Evolutionary conservation across 37 sponge, comb jelly and placozoan species (phyloP).

Genomic region (Axinella damicornis): DNA sequence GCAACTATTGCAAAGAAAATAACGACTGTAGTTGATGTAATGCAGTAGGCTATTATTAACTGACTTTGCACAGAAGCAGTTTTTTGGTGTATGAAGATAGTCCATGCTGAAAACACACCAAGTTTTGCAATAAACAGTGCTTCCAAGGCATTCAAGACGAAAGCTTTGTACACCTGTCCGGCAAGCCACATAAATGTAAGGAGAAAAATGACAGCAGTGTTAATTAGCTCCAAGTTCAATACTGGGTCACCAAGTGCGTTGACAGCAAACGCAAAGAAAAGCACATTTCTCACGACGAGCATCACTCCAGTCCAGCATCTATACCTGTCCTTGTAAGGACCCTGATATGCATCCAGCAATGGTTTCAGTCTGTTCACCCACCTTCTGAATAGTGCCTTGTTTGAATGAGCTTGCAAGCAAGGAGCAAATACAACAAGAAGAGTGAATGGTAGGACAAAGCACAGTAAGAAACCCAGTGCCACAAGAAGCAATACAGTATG

Average conservation of each 20-base stretch:
- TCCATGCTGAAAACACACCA: not conserved
- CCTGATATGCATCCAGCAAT: constrained; percentile 22
- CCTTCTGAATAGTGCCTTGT: not conserved
- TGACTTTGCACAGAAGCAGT: no score
- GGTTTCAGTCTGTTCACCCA: constrained; percentile 16
- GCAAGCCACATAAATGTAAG: not conserved
- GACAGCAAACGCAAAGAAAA: constrained; percentile 24
- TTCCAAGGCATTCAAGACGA: constrained; percentile 11
- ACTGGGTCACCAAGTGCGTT: not conserved
- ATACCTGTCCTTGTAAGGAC: constrained; percentile 32
- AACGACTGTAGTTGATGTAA: no score
- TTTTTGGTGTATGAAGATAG: not conserved
- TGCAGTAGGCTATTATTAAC: no score
- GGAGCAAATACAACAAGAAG: constrained; percentile 21
- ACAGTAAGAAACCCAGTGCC: not conserved
- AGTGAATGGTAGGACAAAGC: not conserved
- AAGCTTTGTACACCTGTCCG: constrained; percentile 10
- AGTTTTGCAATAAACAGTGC: constrained; percentile 11
- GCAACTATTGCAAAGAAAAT: no score
- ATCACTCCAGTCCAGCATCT: constrained; percentile 41
- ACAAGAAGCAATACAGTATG: not conserved
- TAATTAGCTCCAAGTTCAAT: not conserved
- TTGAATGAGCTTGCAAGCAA: constrained; percentile 1
- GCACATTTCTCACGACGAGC: constrained; percentile 14
- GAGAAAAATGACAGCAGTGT: not conserved